Evolutionary conservation across 2,113 vertebrate genomes (phyloP), one percentile per base, ranked within the genome.

Genomic region (Cinclus cinclus): DNA sequence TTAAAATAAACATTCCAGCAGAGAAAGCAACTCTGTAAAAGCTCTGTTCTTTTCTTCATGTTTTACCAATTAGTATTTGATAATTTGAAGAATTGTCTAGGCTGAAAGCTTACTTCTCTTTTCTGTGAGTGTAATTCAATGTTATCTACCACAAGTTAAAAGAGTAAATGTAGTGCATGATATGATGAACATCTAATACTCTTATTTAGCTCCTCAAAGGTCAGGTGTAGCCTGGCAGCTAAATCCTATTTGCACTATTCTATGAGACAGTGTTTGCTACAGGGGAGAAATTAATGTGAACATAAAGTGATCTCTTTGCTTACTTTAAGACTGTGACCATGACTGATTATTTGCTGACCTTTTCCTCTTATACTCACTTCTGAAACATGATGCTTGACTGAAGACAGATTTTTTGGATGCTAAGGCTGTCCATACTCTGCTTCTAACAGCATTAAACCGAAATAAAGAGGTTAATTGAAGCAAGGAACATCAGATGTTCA

Each of bases 381-480:
- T 58, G n/a, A 82, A 67, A 63, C 87, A 50, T 37, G 3, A 33
- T 86, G 63, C 50, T 83, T 83, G 21, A 71, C 21, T 60, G 10
- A 63, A 41, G 37, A 81, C 64, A 42, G 22, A 1, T 11, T 49
- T 86, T 94, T 94, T 73, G 64, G 49, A 52, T 64, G 35, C 31
- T 71, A 22, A 31, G 31, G 10, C 56, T 83, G 7, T 84, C 28
- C 31, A 46, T 37, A 60, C 53, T 79, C 10, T 87, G 31, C 42
- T 79, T 82, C 6, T 79, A 50, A 70, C 39, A 76, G 78, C 77
- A 55, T 85, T 85, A 85, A 83, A 60, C 39, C 19, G 9, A 47
- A 86, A 91, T 33, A 96, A 89, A 79, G 50, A 19, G 28, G 46
- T 89, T 94, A 91, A 84, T 94, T 92, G 41, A 92, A 95, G 74